A percentile compares a stretch with the other conserved stretches of the same genome.
These are phyloP conservation scores for Sorex maritimensis DNA, from an alignment of 2,797 vertebrate species.

Conservation along the genomic window DNA sequence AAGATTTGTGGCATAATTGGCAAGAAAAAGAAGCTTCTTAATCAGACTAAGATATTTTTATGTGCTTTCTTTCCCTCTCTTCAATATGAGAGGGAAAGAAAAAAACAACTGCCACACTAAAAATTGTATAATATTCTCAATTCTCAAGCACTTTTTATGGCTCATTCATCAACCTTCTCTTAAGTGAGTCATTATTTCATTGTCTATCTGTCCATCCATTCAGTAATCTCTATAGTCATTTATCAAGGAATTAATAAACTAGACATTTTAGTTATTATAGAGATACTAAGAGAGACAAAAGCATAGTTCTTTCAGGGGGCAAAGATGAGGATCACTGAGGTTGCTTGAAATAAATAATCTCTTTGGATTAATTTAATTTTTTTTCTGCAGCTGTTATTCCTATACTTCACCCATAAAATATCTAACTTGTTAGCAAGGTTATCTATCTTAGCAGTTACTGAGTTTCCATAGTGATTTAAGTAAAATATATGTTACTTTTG, in stretches of 20 bases:
- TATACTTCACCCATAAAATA: constrained; percentile 57
- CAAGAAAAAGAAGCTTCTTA: neutral
- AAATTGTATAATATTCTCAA: neutral
- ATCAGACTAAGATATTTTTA: neutral
- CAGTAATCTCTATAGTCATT: neutral
- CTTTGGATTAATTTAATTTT: constrained; percentile 67
- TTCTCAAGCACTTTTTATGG: neutral
- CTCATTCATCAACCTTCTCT: neutral
- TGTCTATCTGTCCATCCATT: neutral
- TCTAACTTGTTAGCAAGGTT: constrained; percentile 64
- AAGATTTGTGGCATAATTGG: neutral
- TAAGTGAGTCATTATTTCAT: neutral
- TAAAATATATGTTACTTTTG: constrained; percentile 57
- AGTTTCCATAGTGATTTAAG: constrained; percentile 57
- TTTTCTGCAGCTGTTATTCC: constrained; percentile 16
- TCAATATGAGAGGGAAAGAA: neutral
- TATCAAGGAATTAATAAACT: constrained; percentile 38
- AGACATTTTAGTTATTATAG: neutral
- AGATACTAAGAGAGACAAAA: constrained; percentile 8
- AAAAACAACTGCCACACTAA: neutral
- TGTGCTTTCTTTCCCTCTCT: neutral
- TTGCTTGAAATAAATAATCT: constrained; percentile 56
- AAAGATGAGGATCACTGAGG: neutral
- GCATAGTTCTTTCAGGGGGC: neutral
- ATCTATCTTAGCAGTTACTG: constrained; percentile 58